A percentile compares a stretch with the other conserved stretches of the same genome.
phyloP scores from a whole-genome alignment of 2,113 vertebrate genomes.

The Pomatorhinus ruficollis region DNA sequence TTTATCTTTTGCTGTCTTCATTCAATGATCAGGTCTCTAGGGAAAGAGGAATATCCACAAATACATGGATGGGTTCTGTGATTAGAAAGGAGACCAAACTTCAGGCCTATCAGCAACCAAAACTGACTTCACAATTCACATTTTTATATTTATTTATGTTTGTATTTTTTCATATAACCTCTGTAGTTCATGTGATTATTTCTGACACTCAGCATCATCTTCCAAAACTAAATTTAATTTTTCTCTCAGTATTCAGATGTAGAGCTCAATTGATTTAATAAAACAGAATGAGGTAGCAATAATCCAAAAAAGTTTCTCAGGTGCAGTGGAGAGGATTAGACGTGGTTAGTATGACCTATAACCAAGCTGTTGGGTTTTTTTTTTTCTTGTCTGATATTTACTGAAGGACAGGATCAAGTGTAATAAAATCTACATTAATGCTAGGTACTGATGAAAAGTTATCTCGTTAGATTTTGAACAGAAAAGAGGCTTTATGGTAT shows the following conservation, averaged over 20 bases:
- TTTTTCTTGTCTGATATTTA: not conserved
- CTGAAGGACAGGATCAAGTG: not conserved
- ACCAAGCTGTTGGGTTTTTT: not conserved
- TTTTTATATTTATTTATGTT: not conserved
- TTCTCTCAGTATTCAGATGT: not conserved
- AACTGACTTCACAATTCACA: not conserved
- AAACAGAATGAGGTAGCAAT: not conserved
- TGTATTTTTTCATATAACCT: not conserved
- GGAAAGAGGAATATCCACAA: not conserved
- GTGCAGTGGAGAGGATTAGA: not conserved
- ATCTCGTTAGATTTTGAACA: conserved; percentile 11
- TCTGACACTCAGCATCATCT: not conserved
- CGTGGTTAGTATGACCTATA: not conserved
- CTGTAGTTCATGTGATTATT: not conserved
- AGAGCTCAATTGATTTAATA: not conserved
- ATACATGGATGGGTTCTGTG: not conserved
- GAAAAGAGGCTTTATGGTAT: not conserved
- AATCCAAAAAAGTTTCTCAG: not conserved
- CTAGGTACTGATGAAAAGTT: not conserved
- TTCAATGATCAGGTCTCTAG: not conserved
- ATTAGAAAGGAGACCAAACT: not conserved
- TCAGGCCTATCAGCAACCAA: not conserved
- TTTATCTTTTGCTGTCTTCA: not conserved
- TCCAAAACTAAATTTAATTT: not conserved
- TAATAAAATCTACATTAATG: not conserved